Percentiles rank a stretch among this genome's conserved stretches.
Evolutionary conservation across 2,113 vertebrate species (phyloP).

Genomic region (Nematolebias whitei): DNA sequence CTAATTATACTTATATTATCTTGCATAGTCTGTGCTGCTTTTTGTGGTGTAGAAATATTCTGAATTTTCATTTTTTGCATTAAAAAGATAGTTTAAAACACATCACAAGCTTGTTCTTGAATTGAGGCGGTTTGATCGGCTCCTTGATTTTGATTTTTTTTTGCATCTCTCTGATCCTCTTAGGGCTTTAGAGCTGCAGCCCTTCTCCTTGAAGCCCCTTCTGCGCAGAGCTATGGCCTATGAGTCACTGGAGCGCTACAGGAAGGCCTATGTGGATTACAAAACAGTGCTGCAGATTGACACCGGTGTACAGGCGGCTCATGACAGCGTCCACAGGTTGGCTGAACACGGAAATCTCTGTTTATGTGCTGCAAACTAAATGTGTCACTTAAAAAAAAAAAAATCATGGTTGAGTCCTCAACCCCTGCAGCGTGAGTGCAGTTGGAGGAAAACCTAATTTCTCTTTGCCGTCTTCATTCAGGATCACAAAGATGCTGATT

Average conservation of each 20-base stretch:
- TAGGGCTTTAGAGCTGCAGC: constrained; percentile 93
- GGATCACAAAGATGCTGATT: constrained; percentile 92
- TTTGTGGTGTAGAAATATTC: too few relatives aligned
- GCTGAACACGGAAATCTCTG: constrained; percentile 1
- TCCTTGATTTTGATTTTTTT: constrained; percentile 12
- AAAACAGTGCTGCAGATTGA: constrained; percentile 94
- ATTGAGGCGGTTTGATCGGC: too few relatives aligned
- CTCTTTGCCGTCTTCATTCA: constrained; percentile 54
- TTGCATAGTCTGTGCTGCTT: too few relatives aligned
- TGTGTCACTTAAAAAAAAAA: too few relatives aligned
- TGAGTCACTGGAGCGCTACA: constrained; percentile 91
- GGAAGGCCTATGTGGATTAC: constrained; percentile 92
- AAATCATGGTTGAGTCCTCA: not conserved
- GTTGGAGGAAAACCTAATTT: not conserved
- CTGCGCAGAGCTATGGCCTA: constrained; percentile 90
- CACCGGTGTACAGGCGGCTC: constrained; percentile 86
- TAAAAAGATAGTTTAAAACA: too few relatives aligned
- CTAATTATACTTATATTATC: too few relatives aligned
- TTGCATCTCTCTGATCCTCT: constrained; percentile 61
- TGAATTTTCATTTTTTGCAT: too few relatives aligned
- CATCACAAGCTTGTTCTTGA: not conserved
- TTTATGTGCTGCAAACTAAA: too few relatives aligned
- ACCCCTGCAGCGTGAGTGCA: not conserved
- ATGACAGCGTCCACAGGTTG: constrained; percentile 91
- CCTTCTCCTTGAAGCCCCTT: constrained; percentile 91